These are phyloP conservation scores for Gnathonemus echidnorhynchus DNA, from an alignment of 2,113 vertebrate species.

Conservation along the genomic window DNA sequence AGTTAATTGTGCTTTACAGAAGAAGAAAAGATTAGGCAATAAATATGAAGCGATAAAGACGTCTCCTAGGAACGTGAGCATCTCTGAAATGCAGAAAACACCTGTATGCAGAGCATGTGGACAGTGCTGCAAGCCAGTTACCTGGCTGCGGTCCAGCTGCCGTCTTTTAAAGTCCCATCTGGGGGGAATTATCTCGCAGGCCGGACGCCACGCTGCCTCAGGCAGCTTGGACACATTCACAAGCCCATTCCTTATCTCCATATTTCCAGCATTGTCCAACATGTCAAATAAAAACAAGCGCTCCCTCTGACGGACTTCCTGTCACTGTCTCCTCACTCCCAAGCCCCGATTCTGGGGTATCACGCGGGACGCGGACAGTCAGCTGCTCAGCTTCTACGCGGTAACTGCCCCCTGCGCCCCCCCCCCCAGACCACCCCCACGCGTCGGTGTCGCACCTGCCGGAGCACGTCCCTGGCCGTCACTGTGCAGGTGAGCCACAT, in stretches of 20 bases:
- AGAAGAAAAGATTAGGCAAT: background rate
- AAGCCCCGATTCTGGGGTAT: background rate
- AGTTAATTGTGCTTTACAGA: background rate
- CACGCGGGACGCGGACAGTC: background rate
- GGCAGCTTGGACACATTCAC: background rate
- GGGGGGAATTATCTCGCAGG: background rate
- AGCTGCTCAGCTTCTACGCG: constrained; percentile 19
- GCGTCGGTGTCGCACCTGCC: constrained; percentile 71
- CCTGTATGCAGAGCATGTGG: background rate
- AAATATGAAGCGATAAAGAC: background rate
- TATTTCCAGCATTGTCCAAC: background rate
- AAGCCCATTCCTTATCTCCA: constrained; percentile 8
- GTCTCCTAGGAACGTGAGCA: background rate
- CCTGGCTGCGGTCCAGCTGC: background rate
- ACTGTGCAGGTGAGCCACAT: constrained; percentile 98
- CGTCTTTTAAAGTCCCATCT: constrained; percentile 4
- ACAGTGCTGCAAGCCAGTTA: background rate
- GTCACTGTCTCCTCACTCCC: background rate
- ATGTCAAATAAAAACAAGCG: background rate
- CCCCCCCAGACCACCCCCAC: background rate
- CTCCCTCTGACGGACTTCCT: background rate
- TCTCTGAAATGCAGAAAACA: background rate
- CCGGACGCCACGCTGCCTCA: background rate
- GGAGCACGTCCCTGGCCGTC: constrained; percentile 92
- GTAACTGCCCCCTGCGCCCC: constrained; percentile 33